Evolutionary conservation across 1,140 invertebrate species (phyloP).

Genomic region (Drosophila equinoxialis): DNA sequence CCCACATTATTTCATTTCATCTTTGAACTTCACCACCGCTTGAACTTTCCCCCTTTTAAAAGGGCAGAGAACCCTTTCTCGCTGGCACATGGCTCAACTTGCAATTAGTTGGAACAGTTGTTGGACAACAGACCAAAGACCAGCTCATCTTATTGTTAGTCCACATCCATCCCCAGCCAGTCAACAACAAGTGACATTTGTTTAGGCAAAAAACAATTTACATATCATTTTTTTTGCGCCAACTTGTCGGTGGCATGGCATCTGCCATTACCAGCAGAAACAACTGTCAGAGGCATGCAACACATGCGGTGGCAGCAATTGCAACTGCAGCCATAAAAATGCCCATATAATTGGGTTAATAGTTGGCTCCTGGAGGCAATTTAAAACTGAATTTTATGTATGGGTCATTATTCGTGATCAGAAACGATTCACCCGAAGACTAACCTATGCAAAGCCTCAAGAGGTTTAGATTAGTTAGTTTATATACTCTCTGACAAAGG

Average conservation of each 20-base stretch:
- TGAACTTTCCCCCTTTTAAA: background rate
- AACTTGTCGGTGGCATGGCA: constrained; percentile 7
- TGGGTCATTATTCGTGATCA: too few species aligned
- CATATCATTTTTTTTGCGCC: constrained; percentile 11
- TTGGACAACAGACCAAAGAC: background rate
- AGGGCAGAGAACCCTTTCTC: background rate
- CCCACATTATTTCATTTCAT: constrained; percentile 7
- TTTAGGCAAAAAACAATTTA: constrained; percentile 4
- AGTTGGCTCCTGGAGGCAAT: too few species aligned
- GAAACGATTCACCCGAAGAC: too few species aligned
- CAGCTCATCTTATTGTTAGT: background rate
- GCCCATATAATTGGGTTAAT: background rate
- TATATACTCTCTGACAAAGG: too few species aligned
- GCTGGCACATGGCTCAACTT: background rate
- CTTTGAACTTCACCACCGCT: background rate
- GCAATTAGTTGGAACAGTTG: constrained; percentile 8
- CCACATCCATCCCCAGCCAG: background rate
- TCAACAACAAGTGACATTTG: constrained; percentile 9
- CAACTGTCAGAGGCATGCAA: constrained; percentile 7
- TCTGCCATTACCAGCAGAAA: background rate
- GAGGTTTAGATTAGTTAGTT: too few species aligned
- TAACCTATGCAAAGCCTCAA: too few species aligned
- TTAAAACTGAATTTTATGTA: too few species aligned
- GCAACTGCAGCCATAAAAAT: constrained; percentile 9
- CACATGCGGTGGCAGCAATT: constrained; percentile 2